These are phyloP conservation scores for Diaphora mendica DNA, from an alignment of 2,888 invertebrate genomes.

Conservation along the genomic window DNA sequence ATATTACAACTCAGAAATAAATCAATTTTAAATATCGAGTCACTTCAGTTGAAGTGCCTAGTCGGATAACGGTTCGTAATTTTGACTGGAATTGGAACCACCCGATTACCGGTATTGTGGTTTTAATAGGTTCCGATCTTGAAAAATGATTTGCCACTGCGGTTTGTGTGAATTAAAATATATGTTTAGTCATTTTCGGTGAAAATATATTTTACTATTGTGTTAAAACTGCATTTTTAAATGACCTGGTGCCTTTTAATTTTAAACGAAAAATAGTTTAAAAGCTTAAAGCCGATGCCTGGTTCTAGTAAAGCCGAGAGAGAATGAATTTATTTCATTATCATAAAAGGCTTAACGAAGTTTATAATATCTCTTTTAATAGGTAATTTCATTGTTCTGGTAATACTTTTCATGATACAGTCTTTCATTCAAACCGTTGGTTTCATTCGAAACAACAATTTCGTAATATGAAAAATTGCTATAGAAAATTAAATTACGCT, in stretches of 20 bases:
- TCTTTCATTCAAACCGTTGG: background rate
- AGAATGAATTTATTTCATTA: background rate
- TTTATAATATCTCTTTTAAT: background rate
- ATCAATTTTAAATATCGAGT: constrained; percentile 45
- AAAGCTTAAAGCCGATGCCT: background rate
- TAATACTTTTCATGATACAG: background rate
- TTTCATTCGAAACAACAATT: constrained; percentile 24
- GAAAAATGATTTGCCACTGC: constrained; percentile 69
- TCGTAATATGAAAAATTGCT: constrained; percentile 20
- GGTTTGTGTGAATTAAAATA: constrained; percentile 53
- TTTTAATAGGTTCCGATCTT: constrained; percentile 70
- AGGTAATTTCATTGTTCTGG: background rate
- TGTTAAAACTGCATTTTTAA: constrained; percentile 40
- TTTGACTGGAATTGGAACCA: constrained; percentile 59
- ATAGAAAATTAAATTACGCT: constrained; percentile 54
- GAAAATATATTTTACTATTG: constrained; percentile 52
- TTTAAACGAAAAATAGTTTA: constrained; percentile 5
- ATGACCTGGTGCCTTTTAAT: constrained; percentile 3
- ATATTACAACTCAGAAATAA: constrained; percentile 22
- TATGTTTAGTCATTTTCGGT: constrained; percentile 48
- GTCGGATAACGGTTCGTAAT: constrained; percentile 58
- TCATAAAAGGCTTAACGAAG: background rate
- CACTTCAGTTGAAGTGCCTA: constrained; percentile 43
- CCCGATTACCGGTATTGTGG: constrained; percentile 73
- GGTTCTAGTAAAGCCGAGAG: background rate